Percentiles rank a stretch among this genome's conserved stretches.
Evolutionary conservation across 2,888 invertebrate species (phyloP).

Genomic region (Ethmia dodecea): DNA sequence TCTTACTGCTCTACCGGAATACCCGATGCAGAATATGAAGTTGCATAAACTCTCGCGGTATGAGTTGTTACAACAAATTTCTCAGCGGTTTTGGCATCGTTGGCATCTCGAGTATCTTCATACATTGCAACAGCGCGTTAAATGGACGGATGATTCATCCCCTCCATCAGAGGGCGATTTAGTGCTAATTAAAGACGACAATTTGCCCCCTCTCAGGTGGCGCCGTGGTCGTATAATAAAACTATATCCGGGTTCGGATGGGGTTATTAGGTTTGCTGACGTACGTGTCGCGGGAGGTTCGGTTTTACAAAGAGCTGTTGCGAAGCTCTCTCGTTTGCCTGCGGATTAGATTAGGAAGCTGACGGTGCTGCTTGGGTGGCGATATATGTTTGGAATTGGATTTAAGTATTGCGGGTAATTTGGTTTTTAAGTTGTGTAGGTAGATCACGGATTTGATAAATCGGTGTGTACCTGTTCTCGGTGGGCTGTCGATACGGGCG

Average conservation of each 20-base stretch:
- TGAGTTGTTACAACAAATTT: slow-evolving; percentile 11
- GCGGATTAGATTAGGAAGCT: too few relatives aligned
- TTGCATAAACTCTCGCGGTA: neutral
- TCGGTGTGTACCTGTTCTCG: too few relatives aligned
- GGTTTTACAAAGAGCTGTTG: neutral
- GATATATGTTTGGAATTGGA: too few relatives aligned
- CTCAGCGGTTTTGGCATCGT: slow-evolving; percentile 8
- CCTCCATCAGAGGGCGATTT: neutral
- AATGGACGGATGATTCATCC: slow-evolving; percentile 3
- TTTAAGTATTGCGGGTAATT: too few relatives aligned
- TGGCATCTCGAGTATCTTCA: slow-evolving; percentile 10
- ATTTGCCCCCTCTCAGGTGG: slow-evolving; percentile 4
- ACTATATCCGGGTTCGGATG: slow-evolving; percentile 4
- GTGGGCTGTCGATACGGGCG: too few relatives aligned
- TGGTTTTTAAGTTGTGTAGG: too few relatives aligned
- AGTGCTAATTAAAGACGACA: neutral
- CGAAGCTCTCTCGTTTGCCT: neutral
- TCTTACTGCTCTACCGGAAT: slow-evolving; percentile 8
- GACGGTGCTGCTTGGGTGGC: too few relatives aligned
- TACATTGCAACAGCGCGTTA: slow-evolving; percentile 6
- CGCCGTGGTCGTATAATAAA: slow-evolving; percentile 1
- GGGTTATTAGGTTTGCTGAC: slow-evolving; percentile 1
- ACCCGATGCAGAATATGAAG: neutral
- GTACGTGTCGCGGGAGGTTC: neutral
- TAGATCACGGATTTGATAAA: too few relatives aligned